These are phyloP conservation scores for Drosophila biarmipes DNA, from an alignment of 1,140 invertebrate genomes.

Conservation along the genomic window DNA sequence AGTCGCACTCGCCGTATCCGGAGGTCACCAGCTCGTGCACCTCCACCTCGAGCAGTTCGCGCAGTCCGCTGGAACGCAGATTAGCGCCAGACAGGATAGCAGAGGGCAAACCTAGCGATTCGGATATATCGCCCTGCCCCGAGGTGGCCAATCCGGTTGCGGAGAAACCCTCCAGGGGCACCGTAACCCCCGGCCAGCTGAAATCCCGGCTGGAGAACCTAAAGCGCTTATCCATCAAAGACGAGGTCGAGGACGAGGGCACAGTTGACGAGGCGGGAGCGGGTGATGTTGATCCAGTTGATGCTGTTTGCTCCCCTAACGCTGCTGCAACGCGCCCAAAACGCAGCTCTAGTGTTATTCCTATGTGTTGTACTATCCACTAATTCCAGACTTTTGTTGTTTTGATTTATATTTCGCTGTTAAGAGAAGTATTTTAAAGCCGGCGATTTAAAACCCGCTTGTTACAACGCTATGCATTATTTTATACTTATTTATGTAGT, in stretches of 20 bases:
- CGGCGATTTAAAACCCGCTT: conserved; percentile 7
- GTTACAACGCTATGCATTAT: conserved; percentile 15
- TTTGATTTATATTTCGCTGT: conserved; percentile 36
- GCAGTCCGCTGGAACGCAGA: conserved; percentile 37
- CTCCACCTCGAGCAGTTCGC: conserved; percentile 53
- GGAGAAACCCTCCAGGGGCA: conserved; percentile 47
- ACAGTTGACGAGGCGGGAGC: conserved; percentile 22
- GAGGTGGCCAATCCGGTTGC: conserved; percentile 3
- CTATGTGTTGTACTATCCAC: conserved; percentile 76
- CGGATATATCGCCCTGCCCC: neutral
- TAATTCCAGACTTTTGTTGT: conserved; percentile 58
- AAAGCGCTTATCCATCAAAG: conserved; percentile 52
- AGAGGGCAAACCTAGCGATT: conserved; percentile 3
- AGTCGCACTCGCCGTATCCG: conserved; percentile 89
- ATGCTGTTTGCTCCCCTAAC: conserved; percentile 42
- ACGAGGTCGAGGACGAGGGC: conserved; percentile 20
- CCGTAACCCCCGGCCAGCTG: conserved; percentile 85
- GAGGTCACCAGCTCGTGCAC: conserved; percentile 69
- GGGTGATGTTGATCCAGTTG: conserved; percentile 67
- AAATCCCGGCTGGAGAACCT: conserved; percentile 85
- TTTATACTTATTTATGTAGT: conserved; percentile 19
- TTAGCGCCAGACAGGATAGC: conserved; percentile 4
- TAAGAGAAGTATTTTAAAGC: conserved; percentile 30
- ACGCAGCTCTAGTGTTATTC: conserved; percentile 51
- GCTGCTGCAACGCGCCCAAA: conserved; percentile 35